Evolutionary conservation across 53 echinoderm and acorn worm species (phyloP).

Genomic region (Echinometra lucunter): DNA sequence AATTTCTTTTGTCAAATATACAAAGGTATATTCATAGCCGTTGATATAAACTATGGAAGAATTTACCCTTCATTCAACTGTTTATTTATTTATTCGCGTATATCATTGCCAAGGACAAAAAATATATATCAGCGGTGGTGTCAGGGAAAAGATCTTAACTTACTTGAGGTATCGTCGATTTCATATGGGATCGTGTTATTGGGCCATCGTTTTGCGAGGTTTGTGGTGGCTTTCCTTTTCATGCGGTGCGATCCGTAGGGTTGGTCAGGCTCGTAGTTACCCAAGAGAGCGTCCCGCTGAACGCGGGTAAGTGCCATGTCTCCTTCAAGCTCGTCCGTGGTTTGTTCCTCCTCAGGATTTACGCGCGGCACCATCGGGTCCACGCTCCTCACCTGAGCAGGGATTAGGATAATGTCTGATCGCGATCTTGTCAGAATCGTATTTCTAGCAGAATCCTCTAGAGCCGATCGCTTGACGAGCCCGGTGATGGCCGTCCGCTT

Average conservation of each 20-base stretch:
- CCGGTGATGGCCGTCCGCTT: not conserved
- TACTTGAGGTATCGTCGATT: slow-evolving; percentile 11
- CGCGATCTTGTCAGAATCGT: not conserved
- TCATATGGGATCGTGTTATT: slow-evolving; percentile 20
- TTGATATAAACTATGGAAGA: too few relatives aligned
- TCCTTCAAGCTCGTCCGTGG: slow-evolving; percentile 1
- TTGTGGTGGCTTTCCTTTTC: slow-evolving; percentile 54
- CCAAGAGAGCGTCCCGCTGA: not conserved
- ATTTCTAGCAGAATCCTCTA: not conserved
- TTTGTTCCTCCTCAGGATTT: not conserved
- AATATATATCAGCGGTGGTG: too few relatives aligned
- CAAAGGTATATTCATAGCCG: too few relatives aligned
- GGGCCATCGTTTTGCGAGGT: slow-evolving; percentile 52
- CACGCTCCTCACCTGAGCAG: not conserved
- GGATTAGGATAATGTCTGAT: not conserved
- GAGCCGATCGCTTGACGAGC: not conserved
- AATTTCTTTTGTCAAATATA: too few relatives aligned
- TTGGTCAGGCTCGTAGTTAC: too few relatives aligned
- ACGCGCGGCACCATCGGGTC: not conserved
- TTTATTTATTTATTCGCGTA: too few relatives aligned
- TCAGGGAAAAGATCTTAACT: too few relatives aligned
- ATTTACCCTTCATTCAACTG: too few relatives aligned
- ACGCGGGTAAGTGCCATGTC: slow-evolving; percentile 42
- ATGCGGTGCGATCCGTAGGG: not conserved
- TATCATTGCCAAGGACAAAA: too few relatives aligned